A percentile compares a stretch with the other conserved stretches of the same genome.
Evolutionary conservation across 2,797 vertebrate genomes (phyloP).

Genomic region (Netta rufina): DNA sequence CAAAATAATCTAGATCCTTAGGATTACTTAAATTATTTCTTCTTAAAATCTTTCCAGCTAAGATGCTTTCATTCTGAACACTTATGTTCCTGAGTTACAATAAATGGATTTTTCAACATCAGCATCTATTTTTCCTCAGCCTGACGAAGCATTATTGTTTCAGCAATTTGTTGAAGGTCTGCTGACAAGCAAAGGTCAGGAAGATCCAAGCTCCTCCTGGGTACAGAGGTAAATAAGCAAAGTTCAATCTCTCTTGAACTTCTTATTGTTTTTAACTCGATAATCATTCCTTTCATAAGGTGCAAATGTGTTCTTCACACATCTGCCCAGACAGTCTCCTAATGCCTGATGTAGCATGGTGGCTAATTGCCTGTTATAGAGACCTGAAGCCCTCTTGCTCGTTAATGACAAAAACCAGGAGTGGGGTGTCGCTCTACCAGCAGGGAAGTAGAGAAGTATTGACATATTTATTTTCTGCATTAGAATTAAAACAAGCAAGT

Average conservation of each 20-base stretch:
- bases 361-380: background rate
- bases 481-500: background rate
- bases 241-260: background rate
- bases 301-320: background rate
- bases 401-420: slow-evolving; percentile 13
- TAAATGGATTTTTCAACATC: slow-evolving; percentile 30
- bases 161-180: slow-evolving; percentile 20
- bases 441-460: background rate
- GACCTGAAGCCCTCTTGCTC: background rate
- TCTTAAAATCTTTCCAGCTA: background rate
- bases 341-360: background rate
- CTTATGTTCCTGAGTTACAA: background rate
- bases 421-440: background rate
- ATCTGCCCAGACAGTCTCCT: background rate
- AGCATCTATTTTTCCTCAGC: background rate
- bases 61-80: background rate
- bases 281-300: background rate
- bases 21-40: background rate
- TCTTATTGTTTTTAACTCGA: background rate
- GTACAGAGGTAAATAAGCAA: slow-evolving; percentile 20
- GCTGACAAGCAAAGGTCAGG: background rate
- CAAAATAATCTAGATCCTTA: background rate
- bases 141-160: background rate
- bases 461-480: background rate
- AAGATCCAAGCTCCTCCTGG: background rate